These are phyloP conservation scores for Athripsodes cinereus DNA, from an alignment of 2,888 invertebrate genomes.

Conservation along the genomic window DNA sequence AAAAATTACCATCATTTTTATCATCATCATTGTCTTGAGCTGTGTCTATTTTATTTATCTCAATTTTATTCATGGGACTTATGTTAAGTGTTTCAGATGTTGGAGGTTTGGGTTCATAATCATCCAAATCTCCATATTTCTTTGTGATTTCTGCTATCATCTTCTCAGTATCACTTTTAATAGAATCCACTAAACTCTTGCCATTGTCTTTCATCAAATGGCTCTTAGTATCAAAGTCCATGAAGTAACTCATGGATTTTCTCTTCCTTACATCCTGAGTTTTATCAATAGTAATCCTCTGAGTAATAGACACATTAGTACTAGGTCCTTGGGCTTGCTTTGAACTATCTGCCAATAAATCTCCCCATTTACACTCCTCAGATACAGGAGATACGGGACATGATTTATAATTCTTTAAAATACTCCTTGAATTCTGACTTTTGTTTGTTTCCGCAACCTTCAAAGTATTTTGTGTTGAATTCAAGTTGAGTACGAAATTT, in stretches of 20 bases:
- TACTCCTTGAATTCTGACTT: slow-evolving; percentile 39
- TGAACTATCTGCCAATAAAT: slow-evolving; percentile 31
- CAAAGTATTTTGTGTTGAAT: slow-evolving; percentile 31
- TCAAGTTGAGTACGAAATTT: slow-evolving; percentile 43
- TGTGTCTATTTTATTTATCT: background rate
- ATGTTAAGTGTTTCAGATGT: slow-evolving; percentile 18
- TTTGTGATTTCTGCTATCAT: slow-evolving; percentile 61
- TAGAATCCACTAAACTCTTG: slow-evolving; percentile 55
- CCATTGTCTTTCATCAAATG: slow-evolving; percentile 44
- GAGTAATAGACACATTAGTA: slow-evolving; percentile 34
- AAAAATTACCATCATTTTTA: slow-evolving; percentile 65
- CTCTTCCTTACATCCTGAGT: slow-evolving; percentile 45
- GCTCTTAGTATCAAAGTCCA: slow-evolving; percentile 52
- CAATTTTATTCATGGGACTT: slow-evolving; percentile 9
- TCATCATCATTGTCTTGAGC: slow-evolving; percentile 17
- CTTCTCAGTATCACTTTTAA: slow-evolving; percentile 57
- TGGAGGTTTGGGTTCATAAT: slow-evolving; percentile 37
- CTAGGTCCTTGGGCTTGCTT: slow-evolving; percentile 30
- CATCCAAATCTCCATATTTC: slow-evolving; percentile 58
- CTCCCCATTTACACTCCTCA: slow-evolving; percentile 66
- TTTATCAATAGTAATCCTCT: slow-evolving; percentile 39
- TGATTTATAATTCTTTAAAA: slow-evolving; percentile 65
- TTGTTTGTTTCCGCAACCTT: slow-evolving; percentile 13
- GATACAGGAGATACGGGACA: slow-evolving; percentile 78
- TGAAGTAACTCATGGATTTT: slow-evolving; percentile 60